phyloP scores from a whole-genome alignment of 1,140 invertebrate species.

The Subanguina moxae region DNA sequence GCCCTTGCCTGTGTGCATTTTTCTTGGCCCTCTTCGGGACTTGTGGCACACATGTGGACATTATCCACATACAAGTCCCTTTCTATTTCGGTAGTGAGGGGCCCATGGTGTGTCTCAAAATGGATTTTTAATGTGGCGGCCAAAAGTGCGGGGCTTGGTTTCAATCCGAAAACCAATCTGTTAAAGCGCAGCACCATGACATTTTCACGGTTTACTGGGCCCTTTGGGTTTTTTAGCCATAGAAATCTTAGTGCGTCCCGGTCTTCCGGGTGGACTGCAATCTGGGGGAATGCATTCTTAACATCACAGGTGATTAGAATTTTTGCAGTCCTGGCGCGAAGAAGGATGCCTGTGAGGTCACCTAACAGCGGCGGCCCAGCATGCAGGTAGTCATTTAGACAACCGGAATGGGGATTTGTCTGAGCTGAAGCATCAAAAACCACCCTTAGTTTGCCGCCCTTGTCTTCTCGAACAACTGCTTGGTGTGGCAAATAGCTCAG shows the following conservation, averaged over 20 bases:
- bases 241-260: slow-evolving; percentile 13
- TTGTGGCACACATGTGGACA: background rate
- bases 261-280: background rate
- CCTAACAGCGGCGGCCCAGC: background rate
- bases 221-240: slow-evolving; percentile 11
- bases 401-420: background rate
- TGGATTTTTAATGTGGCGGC: slow-evolving; percentile 3
- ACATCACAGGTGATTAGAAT: background rate
- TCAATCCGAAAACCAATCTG: slow-evolving; percentile 17
- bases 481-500: slow-evolving; percentile 11
- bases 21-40: background rate
- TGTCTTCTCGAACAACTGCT: slow-evolving; percentile 1
- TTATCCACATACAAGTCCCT: background rate
- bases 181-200: slow-evolving; percentile 17
- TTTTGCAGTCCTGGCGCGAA: slow-evolving; percentile 8
- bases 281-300: slow-evolving; percentile 21
- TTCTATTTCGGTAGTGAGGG: background rate
- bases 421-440: slow-evolving; percentile 12
- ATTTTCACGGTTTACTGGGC: background rate
- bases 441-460: background rate
- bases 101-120: background rate
- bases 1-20: background rate
- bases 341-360: background rate
- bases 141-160: slow-evolving; percentile 13
- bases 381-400: slow-evolving; percentile 6